Evolutionary conservation across 2,888 invertebrate genomes (phyloP), one percentile per base, ranked within the genome.

Genomic region (Monochamus alternatus): DNA sequence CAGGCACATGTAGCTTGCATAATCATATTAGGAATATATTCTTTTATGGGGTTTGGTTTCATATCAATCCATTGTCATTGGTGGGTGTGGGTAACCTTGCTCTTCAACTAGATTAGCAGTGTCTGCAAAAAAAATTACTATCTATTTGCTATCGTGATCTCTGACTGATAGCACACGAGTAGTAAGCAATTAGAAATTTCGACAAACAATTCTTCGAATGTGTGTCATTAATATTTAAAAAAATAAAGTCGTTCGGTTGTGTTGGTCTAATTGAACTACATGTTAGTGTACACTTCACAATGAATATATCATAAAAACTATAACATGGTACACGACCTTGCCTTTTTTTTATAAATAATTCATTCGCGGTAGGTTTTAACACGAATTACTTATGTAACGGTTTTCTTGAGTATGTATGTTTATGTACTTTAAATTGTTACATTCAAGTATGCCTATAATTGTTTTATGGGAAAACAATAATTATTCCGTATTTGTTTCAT

Each of bases 41-140:
- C 51, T 43, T 68, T 69, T 69, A n/a, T 52, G 58, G 67, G 63
- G 60, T 62, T 74, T 62, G 64, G 62, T 63, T 68, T 43, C 10
- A 58, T 30, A n/a, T 55, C 44, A 63, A 38, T 63, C 74, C 69
- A 69, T 69, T 63, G 63, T 58, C 55, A 58, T 14, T 44, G n/a
- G 68, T 74, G 52, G 74, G 74, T 74, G 74, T 64, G 74, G 22
- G 44, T 47, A 69, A 74, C 74, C 74, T 74, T 74, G 74, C 74
- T 74, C 74, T 68, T 74, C 74, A 68, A 64, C 47, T 55, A 64
- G 32, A 59, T 38, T 43, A 64, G 5, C 31, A 43, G 64, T 51
- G 68, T 44, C 30, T 64, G 63, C 55, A 12, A 59, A 14, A 65
- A 43, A 47, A 14, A 1, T 1, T 22, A n/a, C 14, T 55, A 14